These are phyloP conservation scores for Ectemnius lituratus DNA, from an alignment of 2,888 invertebrate genomes.

Conservation along the genomic window DNA sequence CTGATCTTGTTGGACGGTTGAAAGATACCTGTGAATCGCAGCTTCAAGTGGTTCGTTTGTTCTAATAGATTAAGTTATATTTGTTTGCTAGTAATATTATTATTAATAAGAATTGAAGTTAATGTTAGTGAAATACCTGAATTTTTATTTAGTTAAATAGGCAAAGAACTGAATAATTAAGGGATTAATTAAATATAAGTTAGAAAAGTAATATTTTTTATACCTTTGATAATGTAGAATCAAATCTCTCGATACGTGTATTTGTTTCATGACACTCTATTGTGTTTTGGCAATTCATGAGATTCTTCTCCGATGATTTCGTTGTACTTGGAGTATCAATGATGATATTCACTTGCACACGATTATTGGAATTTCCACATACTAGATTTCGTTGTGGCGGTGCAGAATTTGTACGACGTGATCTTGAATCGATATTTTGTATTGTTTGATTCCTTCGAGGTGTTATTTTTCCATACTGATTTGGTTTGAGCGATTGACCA, in stretches of 20 bases:
- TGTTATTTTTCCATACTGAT: slow-evolving; percentile 5
- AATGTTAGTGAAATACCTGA: no score
- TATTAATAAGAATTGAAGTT: no score
- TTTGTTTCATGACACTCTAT: slow-evolving; percentile 3
- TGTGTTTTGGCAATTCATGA: not conserved
- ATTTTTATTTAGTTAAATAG: no score
- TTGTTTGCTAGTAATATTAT: no score
- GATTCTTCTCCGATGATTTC: slow-evolving; percentile 15
- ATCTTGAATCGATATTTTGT: slow-evolving; percentile 31
- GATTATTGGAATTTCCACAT: slow-evolving; percentile 39
- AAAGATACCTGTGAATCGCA: slow-evolving; percentile 28
- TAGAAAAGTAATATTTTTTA: not conserved
- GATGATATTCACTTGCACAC: slow-evolving; percentile 67
- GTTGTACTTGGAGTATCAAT: slow-evolving; percentile 62
- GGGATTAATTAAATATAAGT: no score
- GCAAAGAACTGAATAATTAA: no score
- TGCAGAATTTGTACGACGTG: slow-evolving; percentile 68
- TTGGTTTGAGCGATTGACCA: not conserved
- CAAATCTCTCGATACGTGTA: not conserved
- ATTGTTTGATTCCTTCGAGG: slow-evolving; percentile 14
- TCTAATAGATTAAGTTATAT: no score
- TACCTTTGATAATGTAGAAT: slow-evolving; percentile 7
- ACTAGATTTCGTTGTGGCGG: slow-evolving; percentile 64
- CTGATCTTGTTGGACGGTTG: slow-evolving; percentile 68
- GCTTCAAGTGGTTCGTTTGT: not conserved